Base-by-base conservation (phyloP, 1,140 invertebrate genomes). In the Rhopalosiphum padi region DNA sequence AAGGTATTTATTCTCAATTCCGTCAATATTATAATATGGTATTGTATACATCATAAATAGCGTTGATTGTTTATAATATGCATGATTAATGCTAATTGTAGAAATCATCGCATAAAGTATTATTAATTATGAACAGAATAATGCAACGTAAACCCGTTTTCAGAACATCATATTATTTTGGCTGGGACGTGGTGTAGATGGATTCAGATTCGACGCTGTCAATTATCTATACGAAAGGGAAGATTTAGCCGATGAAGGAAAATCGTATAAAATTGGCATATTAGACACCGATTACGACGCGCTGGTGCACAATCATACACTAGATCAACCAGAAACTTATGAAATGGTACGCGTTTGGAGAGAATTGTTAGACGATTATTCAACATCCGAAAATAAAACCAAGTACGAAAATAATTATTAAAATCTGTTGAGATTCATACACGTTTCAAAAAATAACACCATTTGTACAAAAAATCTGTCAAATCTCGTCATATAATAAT, bases 201-300 rank as follows among this genome's bases (percentile, higher is more conserved):
- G 97, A 0, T 97, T 97, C 94, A 95, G 97, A 90, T 95, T 98
- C 2, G 96, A 97, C 94, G 96, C 96, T 93, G 95, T 96, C 22
- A 95, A 95, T 68, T 95, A 95, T 90, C 83, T 96, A 51, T 95
- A 95, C 93, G 96, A 96, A 94, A 94, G 95, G 93, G 94, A 60
- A 93, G 95, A 94, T 68, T 95, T 95, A 15, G 48, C 91, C 0
- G 95, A 96, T 93, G 95, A 96, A 91, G 87, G 85, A 1, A 82
- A 88, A 41, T 93, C 90, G 1, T 22, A 68, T 21, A 25, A 85
- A 21, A 0, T 53, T 5, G 85, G 22, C 1, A 21, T 30, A 18
- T 21, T 22, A 2, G 51, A 93, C 11, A 93, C 87, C 2, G 92
- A 94, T 82, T 91, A 93, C 43, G 83, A 92, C 25, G 88, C 25